Percentiles rank a stretch among this genome's conserved stretches.
Conservation (phyloP, 2,797 vertebrate species). For the Pseudotriccus pelzelni region DNA sequence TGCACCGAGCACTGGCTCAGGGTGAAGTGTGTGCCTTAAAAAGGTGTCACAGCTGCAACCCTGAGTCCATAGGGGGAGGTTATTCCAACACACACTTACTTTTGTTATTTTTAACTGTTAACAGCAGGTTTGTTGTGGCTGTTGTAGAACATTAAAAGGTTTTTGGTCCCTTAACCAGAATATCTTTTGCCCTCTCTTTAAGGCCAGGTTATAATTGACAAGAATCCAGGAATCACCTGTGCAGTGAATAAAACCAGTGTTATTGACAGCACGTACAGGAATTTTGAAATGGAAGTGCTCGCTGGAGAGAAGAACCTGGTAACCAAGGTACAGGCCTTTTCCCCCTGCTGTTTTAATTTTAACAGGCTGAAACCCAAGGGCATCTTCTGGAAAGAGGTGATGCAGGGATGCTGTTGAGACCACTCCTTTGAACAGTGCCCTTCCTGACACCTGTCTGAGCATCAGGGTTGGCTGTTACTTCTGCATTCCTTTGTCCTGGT, state of each 20-base stretch:
- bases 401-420: neutral
- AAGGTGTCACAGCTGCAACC: neutral
- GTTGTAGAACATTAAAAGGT: neutral
- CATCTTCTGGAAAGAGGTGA: neutral
- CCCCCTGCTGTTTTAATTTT: neutral
- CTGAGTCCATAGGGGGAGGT: neutral
- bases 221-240: conserved; percentile 92
- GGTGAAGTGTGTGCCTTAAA: neutral
- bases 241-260: conserved; percentile 92
- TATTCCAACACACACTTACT: neutral
- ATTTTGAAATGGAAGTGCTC: conserved; percentile 95
- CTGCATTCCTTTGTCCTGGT: neutral
- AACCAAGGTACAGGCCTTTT: conserved; percentile 79
- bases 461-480: neutral
- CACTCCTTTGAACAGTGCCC: neutral
- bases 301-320: conserved; percentile 92
- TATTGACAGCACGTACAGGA: conserved; percentile 91
- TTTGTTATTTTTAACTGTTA: neutral
- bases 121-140: neutral
- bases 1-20: neutral
- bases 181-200: neutral
- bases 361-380: neutral
- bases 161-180: neutral
- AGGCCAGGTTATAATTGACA: conserved; percentile 96
- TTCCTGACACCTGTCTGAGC: neutral